A percentile compares a stretch with the other conserved stretches of the same genome.
Evolutionary conservation across 2,888 invertebrate genomes (phyloP).

Genomic region (Diploptera punctata): DNA sequence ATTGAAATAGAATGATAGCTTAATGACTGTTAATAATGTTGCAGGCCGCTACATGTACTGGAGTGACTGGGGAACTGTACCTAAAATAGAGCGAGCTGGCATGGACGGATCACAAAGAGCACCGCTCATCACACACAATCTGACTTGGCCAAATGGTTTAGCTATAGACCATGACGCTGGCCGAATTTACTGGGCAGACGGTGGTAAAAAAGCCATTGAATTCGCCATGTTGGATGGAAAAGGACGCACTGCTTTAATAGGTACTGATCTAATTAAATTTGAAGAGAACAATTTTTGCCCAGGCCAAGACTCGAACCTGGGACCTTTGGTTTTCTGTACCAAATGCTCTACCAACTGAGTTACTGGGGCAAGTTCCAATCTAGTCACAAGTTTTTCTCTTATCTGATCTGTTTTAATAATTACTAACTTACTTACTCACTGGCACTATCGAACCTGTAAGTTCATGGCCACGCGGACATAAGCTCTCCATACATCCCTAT

Average conservation of each 20-base stretch:
- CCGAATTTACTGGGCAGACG: conserved; percentile 88
- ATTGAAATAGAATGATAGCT: not conserved
- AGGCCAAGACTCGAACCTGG: too few species aligned
- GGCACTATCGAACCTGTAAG: too few species aligned
- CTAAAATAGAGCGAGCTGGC: conserved; percentile 84
- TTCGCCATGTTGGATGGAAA: conserved; percentile 80
- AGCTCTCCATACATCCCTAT: too few species aligned
- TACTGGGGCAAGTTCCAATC: too few species aligned
- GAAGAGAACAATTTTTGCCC: too few species aligned
- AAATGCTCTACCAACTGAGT: too few species aligned
- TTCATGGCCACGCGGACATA: too few species aligned
- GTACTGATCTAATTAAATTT: conserved; percentile 53
- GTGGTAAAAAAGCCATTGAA: conserved; percentile 80
- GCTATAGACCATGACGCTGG: conserved; percentile 77
- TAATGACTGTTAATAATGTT: not conserved
- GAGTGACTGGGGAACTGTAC: conserved; percentile 84
- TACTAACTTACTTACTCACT: too few species aligned
- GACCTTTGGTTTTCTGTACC: too few species aligned
- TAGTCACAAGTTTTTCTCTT: too few species aligned
- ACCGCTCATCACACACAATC: conserved; percentile 64
- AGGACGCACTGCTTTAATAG: conserved; percentile 68
- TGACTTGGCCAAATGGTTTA: conserved; percentile 87
- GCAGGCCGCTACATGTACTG: conserved; percentile 83
- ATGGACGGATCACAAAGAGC: conserved; percentile 78
- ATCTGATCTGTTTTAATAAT: too few species aligned